A percentile compares a stretch with the other conserved stretches of the same genome.
Evolutionary conservation across 92 coral and sea anemone species (phyloP).

Genomic region (Heteractis magnifica): DNA sequence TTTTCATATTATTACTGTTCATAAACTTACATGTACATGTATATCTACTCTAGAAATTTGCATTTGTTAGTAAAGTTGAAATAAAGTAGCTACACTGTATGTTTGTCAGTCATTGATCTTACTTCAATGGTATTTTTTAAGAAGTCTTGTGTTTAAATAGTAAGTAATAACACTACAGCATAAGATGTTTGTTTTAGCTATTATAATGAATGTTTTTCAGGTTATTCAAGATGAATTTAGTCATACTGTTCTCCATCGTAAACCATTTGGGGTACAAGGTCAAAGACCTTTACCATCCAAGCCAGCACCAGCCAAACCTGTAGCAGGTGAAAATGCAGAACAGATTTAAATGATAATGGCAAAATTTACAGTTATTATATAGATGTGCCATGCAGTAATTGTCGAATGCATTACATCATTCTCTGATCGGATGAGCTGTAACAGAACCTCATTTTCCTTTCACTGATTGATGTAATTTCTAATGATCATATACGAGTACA

Average conservation of each 20-base stretch:
- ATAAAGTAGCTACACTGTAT: too few species aligned
- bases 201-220: constrained; percentile 30
- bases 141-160: background rate
- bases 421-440: too few species aligned
- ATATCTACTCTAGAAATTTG: background rate
- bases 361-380: background rate
- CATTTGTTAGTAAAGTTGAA: too few species aligned
- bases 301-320: constrained; percentile 53
- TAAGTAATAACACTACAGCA: background rate
- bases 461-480: too few species aligned
- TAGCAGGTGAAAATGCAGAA: constrained; percentile 39
- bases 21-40: too few species aligned
- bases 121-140: background rate
- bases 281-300: constrained; percentile 53
- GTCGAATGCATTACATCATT: too few species aligned
- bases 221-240: constrained; percentile 90
- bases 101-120: too few species aligned
- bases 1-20: too few species aligned
- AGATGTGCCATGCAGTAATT: too few species aligned
- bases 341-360: background rate
- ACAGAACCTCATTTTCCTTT: too few species aligned
- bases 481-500: too few species aligned
- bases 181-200: background rate
- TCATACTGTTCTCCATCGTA: constrained; percentile 96
- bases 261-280: constrained; percentile 76